Evolutionary conservation across 1,140 invertebrate species (phyloP).

Genomic region (Hylaeus volcanicus): DNA sequence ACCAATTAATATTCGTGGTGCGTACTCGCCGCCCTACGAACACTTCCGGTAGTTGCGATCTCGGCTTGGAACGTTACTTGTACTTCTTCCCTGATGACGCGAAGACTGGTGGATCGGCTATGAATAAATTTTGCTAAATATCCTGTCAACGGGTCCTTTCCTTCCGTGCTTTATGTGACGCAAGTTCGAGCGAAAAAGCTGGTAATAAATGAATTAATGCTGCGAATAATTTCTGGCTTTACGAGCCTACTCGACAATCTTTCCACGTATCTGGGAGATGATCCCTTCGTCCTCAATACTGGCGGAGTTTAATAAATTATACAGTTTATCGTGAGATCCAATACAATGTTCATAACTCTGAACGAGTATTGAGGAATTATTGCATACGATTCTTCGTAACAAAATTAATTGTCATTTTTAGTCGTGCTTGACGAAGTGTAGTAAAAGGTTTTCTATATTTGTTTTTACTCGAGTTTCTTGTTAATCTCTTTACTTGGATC

Average conservation of each 20-base stretch:
- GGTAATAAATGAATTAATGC: not conserved
- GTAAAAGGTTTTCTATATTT: no score
- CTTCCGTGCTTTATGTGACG: not conserved
- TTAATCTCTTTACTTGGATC: no score
- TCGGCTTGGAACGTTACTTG: slow-evolving; percentile 10
- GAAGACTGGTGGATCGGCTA: slow-evolving; percentile 11
- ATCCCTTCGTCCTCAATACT: no score
- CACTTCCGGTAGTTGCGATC: slow-evolving; percentile 68
- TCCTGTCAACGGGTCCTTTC: not conserved
- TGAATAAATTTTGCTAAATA: slow-evolving; percentile 40
- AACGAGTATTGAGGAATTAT: no score
- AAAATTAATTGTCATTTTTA: no score
- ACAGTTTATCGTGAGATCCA: no score
- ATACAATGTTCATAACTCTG: no score
- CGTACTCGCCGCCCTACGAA: slow-evolving; percentile 42
- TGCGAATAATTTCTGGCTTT: not conserved
- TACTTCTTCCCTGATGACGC: slow-evolving; percentile 4
- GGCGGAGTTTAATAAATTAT: no score
- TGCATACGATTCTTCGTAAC: no score
- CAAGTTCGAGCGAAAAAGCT: not conserved
- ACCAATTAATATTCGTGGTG: slow-evolving; percentile 74
- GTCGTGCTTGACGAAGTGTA: no score
- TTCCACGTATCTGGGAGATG: no score
- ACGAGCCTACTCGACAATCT: not conserved
- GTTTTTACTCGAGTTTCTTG: no score